Conservation (phyloP, 2,113 vertebrate genomes). For the Tyto alba region DNA sequence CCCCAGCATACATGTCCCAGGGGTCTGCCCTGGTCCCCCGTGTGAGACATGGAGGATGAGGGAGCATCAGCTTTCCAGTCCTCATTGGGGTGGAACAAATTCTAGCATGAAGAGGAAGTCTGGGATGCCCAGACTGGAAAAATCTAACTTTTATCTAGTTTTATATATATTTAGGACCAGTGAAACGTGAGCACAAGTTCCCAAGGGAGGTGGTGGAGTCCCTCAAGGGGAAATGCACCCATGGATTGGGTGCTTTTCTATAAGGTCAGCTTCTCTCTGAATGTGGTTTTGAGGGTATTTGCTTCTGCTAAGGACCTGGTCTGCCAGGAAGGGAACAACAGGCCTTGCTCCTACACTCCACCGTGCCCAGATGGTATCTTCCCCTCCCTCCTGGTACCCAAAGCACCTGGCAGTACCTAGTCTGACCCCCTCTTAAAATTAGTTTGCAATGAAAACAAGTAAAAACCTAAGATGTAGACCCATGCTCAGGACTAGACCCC, state of each 20-base stretch:
- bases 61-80: fast-evolving
- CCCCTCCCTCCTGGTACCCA: background rate
- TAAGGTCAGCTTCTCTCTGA: background rate
- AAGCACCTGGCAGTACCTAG: background rate
- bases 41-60: background rate
- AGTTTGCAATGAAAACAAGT: background rate
- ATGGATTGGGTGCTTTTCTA: background rate
- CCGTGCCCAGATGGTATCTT: background rate
- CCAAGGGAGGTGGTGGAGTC: background rate
- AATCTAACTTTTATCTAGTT: background rate
- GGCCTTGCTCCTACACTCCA: background rate
- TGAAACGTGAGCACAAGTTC: background rate
- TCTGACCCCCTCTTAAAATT: background rate
- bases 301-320: background rate
- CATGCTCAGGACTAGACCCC: background rate
- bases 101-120: background rate
- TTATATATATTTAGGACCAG: background rate
- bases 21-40: background rate
- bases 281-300: background rate
- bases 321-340: background rate
- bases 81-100: background rate
- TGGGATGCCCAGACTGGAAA: background rate
- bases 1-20: background rate
- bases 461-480: background rate
- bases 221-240: background rate